A percentile compares a stretch with the other conserved stretches of the same genome.
These are phyloP conservation scores for Liparis tanakae DNA, from an alignment of 2,797 vertebrate species.

Conservation along the genomic window DNA sequence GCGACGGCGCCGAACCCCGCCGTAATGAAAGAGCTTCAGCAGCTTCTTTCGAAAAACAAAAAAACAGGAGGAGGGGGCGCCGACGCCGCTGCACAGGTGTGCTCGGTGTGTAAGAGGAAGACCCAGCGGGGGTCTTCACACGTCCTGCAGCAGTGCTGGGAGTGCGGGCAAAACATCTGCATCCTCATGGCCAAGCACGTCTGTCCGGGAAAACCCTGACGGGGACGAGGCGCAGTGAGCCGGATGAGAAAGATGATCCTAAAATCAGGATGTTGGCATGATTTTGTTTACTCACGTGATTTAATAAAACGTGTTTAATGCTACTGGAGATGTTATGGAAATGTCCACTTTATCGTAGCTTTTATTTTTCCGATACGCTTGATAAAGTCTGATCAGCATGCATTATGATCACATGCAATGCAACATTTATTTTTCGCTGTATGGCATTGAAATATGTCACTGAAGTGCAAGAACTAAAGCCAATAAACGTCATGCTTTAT, in stretches of 20 bases:
- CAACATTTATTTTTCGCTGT: not conserved
- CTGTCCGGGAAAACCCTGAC: slow-evolving; percentile 42
- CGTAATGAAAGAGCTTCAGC: slow-evolving; percentile 59
- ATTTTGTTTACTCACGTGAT: not conserved
- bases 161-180: slow-evolving; percentile 67
- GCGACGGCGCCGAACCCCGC: slow-evolving; percentile 57
- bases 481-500: not conserved
- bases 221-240: not conserved
- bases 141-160: slow-evolving; percentile 63
- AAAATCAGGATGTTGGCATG: not conserved
- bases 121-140: slow-evolving; percentile 47
- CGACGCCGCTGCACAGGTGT: slow-evolving; percentile 24
- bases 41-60: slow-evolving; percentile 58
- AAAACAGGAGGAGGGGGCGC: not conserved
- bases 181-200: slow-evolving; percentile 64
- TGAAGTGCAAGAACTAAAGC: not conserved
- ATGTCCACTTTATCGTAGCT: not conserved
- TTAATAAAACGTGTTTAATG: not conserved
- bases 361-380: not conserved
- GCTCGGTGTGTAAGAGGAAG: slow-evolving; percentile 70
- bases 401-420: not conserved
- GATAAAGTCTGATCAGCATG: not conserved
- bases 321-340: not conserved
- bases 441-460: not conserved
- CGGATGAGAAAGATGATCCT: not conserved